phyloP scores from a whole-genome alignment of 1,140 invertebrate genomes.

The Metopolophium dirhodum region DNA sequence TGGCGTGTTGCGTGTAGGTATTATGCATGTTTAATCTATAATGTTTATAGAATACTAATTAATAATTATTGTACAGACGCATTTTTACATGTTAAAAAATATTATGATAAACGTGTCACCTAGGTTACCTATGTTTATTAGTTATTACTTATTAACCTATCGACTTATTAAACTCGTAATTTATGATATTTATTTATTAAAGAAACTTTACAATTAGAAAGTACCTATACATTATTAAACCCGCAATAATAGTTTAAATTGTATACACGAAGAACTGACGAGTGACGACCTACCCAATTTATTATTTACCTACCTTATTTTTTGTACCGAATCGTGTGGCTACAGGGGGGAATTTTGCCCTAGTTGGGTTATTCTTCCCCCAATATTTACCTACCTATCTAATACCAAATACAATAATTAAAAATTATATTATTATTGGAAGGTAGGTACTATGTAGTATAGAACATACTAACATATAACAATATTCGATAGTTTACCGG shows the following conservation, averaged over 20 bases:
- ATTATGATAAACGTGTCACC: neutral
- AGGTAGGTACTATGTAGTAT: neutral
- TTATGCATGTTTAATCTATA: neutral
- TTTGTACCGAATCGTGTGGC: too few relatives aligned
- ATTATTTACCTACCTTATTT: too few relatives aligned
- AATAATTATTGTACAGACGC: neutral
- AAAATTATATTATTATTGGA: neutral
- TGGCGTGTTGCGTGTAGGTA: neutral
- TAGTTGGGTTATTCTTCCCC: too few relatives aligned
- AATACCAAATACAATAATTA: neutral
- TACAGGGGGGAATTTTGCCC: too few relatives aligned
- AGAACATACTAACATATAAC: neutral
- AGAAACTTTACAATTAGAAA: neutral
- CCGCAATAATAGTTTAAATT: neutral
- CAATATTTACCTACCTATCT: too few relatives aligned
- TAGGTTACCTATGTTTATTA: constrained; percentile 2
- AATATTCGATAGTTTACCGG: neutral
- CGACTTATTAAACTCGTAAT: neutral
- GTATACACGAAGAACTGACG: neutral
- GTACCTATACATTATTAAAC: neutral
- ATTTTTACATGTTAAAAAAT: neutral
- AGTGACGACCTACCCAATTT: neutral
- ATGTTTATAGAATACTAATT: neutral
- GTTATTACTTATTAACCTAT: neutral
- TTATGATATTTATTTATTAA: neutral